Evolutionary conservation across 2,113 vertebrate genomes (phyloP).

Genomic region (Cephalopterus ornatus): DNA sequence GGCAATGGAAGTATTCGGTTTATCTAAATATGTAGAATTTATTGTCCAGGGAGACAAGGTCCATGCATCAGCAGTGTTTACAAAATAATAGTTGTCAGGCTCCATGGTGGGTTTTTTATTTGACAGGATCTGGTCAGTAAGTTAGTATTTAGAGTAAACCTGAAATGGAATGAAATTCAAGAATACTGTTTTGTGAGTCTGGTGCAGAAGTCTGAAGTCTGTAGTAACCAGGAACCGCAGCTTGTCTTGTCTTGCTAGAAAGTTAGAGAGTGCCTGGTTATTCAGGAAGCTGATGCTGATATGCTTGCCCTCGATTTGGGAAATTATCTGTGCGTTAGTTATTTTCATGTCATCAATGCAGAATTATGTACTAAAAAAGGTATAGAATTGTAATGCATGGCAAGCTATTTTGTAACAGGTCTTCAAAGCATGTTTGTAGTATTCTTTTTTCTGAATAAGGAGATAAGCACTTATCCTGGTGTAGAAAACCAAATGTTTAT

Average conservation of each 20-base stretch:
- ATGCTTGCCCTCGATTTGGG: neutral
- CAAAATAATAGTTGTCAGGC: constrained; percentile 45
- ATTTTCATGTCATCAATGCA: neutral
- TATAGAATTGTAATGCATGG: neutral
- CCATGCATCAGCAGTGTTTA: constrained; percentile 49
- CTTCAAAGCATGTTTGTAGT: neutral
- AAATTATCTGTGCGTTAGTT: neutral
- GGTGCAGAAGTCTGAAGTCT: constrained; percentile 1
- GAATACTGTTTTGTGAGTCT: constrained; percentile 37
- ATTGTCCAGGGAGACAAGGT: constrained; percentile 48
- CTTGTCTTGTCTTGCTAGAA: neutral
- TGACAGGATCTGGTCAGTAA: constrained; percentile 48
- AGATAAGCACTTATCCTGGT: neutral
- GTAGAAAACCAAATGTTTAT: neutral
- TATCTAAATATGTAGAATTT: constrained; percentile 67
- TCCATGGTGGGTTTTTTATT: constrained; percentile 19
- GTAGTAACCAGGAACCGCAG: neutral
- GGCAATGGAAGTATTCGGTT: constrained; percentile 62
- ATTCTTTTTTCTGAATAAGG: neutral
- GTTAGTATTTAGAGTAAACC: constrained; percentile 36
- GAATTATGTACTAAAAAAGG: neutral
- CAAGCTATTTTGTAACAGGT: neutral
- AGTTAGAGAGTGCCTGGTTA: neutral
- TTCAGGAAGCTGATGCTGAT: neutral
- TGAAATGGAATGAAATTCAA: constrained; percentile 20